Conservation (phyloP, 2,888 invertebrate species). For the Xylophagus ater region DNA sequence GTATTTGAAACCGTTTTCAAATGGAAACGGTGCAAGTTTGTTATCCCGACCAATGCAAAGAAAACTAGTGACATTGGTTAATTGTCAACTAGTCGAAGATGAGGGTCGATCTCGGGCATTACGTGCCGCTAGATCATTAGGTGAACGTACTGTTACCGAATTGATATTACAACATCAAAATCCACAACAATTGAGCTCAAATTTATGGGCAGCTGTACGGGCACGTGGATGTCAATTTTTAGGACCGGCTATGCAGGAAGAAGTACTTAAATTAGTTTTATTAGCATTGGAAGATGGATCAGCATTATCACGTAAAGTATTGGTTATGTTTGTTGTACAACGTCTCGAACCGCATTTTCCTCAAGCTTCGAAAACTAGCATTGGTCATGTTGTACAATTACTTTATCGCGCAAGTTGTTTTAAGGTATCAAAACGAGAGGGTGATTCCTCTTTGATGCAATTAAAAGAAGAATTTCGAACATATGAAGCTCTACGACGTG, state of each 20-base stretch:
- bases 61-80: conserved; percentile 83
- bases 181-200: conserved; percentile 83
- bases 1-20: conserved; percentile 72
- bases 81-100: conserved; percentile 84
- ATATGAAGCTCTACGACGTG: conserved; percentile 83
- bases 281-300: conserved; percentile 92
- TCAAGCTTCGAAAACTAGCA: conserved; percentile 96
- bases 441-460: conserved; percentile 96
- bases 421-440: conserved; percentile 93
- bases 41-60: conserved; percentile 91
- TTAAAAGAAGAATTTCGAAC: conserved; percentile 92
- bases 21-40: conserved; percentile 42
- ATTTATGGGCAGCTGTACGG: conserved; percentile 94
- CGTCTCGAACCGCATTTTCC: conserved; percentile 89
- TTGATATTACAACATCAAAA: conserved; percentile 91
- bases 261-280: conserved; percentile 87
- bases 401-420: conserved; percentile 97
- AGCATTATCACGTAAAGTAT: conserved; percentile 80
- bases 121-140: conserved; percentile 80
- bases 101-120: conserved; percentile 72
- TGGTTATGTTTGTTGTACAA: conserved; percentile 98
- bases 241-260: conserved; percentile 99
- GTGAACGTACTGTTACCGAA: conserved; percentile 89
- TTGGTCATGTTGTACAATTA: conserved; percentile 97
- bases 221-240: conserved; percentile 96